These are phyloP conservation scores for Epinephelus coioides DNA, from an alignment of 2,797 vertebrate genomes.

Conservation along the genomic window DNA sequence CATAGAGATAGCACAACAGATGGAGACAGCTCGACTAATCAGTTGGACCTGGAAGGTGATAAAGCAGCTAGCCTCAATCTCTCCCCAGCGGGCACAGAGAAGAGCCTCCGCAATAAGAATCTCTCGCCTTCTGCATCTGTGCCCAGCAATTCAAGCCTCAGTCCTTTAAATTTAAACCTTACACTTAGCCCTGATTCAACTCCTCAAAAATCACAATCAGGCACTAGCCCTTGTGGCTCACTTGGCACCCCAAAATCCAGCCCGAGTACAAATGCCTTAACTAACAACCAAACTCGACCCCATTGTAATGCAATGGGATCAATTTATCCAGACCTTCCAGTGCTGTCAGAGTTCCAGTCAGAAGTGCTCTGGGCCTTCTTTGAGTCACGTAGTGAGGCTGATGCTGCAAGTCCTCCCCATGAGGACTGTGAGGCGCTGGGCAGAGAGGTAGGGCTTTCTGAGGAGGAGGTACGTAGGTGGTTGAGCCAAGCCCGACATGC, in stretches of 20 bases:
- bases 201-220: slow-evolving; percentile 79
- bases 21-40: slow-evolving; percentile 65
- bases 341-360: slow-evolving; percentile 86
- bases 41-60: slow-evolving; percentile 73
- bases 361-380: slow-evolving; percentile 89
- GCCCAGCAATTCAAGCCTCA: slow-evolving; percentile 80
- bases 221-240: slow-evolving; percentile 74
- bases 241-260: slow-evolving; percentile 76
- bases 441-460: slow-evolving; percentile 86
- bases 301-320: slow-evolving; percentile 51
- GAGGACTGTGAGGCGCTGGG: slow-evolving; percentile 88
- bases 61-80: slow-evolving; percentile 74
- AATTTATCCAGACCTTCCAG: slow-evolving; percentile 72
- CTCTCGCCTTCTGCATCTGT: slow-evolving; percentile 79
- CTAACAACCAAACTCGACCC: slow-evolving; percentile 70
- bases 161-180: slow-evolving; percentile 79
- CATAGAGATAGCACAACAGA: slow-evolving; percentile 73
- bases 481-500: slow-evolving; percentile 78
- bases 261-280: slow-evolving; percentile 79
- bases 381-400: slow-evolving; percentile 86
- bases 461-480: slow-evolving; percentile 86
- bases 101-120: slow-evolving; percentile 75
- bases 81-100: slow-evolving; percentile 72
- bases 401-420: slow-evolving; percentile 83
- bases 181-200: slow-evolving; percentile 82